Evolutionary conservation across 2,113 vertebrate genomes (phyloP).

Genomic region (Rynchops niger): DNA sequence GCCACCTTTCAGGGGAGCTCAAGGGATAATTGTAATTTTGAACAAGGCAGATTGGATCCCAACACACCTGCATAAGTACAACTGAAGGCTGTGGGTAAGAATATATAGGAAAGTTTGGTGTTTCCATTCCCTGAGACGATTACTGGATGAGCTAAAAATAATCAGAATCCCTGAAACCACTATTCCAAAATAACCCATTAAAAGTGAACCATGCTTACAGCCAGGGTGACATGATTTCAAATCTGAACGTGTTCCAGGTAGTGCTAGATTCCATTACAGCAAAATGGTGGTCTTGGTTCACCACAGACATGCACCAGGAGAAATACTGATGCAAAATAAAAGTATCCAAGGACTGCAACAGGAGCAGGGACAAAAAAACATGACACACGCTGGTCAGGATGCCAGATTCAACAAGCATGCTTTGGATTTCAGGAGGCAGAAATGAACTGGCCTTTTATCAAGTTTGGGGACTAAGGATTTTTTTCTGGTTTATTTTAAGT

Average conservation of each 20-base stretch:
- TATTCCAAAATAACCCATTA: background rate
- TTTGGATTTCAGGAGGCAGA: background rate
- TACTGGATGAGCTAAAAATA: background rate
- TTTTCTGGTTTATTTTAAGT: background rate
- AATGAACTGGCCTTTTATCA: background rate
- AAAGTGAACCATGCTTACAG: background rate
- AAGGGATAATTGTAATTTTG: background rate
- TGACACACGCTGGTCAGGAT: background rate
- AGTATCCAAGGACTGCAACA: background rate
- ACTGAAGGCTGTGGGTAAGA: background rate
- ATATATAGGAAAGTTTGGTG: background rate
- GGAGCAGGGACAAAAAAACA: background rate
- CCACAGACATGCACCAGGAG: background rate
- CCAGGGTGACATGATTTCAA: background rate
- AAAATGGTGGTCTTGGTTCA: background rate
- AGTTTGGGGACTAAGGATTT: background rate
- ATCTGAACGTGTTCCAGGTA: background rate
- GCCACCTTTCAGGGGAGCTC: background rate
- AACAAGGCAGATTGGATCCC: background rate
- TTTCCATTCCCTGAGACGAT: background rate
- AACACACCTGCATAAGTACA: background rate
- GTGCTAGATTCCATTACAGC: background rate
- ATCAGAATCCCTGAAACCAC: background rate
- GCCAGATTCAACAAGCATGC: background rate
- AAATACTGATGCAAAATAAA: background rate